Percentiles rank a stretch among this genome's conserved stretches.
Conservation (phyloP, 2,797 vertebrate species). For the Neosilurus mollespiculum region DNA sequence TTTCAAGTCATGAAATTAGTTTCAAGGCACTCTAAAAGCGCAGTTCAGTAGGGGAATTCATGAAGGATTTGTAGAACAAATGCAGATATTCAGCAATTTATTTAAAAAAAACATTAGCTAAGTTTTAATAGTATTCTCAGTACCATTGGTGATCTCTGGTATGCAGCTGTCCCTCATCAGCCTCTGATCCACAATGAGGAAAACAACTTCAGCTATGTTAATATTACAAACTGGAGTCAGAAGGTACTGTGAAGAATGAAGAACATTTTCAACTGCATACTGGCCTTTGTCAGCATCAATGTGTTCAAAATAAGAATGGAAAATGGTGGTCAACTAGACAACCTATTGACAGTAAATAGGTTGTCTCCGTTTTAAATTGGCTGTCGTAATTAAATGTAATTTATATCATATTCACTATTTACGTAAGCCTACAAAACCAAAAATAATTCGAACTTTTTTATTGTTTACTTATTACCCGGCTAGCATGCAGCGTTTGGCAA, state of each 20-base stretch:
- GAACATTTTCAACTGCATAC: slow-evolving; percentile 4
- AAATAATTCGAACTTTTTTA: too few species aligned
- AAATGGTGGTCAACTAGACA: too few species aligned
- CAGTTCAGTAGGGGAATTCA: slow-evolving; percentile 30
- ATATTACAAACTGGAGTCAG: slow-evolving; percentile 42
- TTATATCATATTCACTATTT: too few species aligned
- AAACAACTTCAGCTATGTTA: slow-evolving; percentile 35
- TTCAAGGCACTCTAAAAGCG: slow-evolving; percentile 20
- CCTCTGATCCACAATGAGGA: slow-evolving; percentile 40
- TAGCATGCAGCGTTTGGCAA: too few species aligned
- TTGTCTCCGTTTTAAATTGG: too few species aligned
- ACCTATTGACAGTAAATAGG: too few species aligned
- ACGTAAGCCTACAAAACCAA: too few species aligned
- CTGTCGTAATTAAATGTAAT: too few species aligned
- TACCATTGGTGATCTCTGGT: slow-evolving; percentile 20
- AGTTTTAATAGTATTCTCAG: slow-evolving; percentile 17
- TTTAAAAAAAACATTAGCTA: slow-evolving; percentile 46
- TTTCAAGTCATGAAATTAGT: slow-evolving; percentile 19
- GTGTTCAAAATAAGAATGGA: too few species aligned
- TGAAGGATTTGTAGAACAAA: slow-evolving; percentile 25
- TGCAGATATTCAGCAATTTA: slow-evolving; percentile 29
- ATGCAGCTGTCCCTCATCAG: slow-evolving; percentile 14
- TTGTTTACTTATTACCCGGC: too few species aligned
- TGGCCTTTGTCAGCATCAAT: slow-evolving; percentile 9
- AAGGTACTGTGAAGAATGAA: slow-evolving; percentile 32